Evolutionary conservation across 1,140 invertebrate genomes (phyloP).

Genomic region (Drosophila kurseongensis): DNA sequence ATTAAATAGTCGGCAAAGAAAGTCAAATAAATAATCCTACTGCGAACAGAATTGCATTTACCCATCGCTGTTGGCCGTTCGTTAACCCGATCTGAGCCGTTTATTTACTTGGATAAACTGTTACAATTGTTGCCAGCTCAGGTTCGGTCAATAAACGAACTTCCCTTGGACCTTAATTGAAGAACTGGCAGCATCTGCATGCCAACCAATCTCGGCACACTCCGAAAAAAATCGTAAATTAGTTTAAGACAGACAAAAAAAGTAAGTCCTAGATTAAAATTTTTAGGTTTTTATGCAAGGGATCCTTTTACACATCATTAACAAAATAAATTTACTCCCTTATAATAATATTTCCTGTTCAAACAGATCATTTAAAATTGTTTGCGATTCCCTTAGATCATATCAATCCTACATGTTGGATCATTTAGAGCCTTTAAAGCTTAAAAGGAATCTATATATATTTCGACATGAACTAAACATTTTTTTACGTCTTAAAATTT

Average conservation of each 20-base stretch:
- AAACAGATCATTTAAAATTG: too few species aligned
- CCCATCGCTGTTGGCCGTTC: conserved; percentile 18
- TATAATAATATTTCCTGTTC: too few species aligned
- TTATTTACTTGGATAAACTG: conserved; percentile 53
- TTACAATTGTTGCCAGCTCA: conserved; percentile 46
- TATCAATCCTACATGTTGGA: too few species aligned
- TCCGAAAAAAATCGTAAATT: neutral
- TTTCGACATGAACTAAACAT: too few species aligned
- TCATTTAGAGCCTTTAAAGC: too few species aligned
- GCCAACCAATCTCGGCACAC: conserved; percentile 27
- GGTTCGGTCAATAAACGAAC: conserved; percentile 52
- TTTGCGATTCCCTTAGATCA: too few species aligned
- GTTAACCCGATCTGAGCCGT: conserved; percentile 30
- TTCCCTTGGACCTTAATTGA: conserved; percentile 60
- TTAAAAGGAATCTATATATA: too few species aligned
- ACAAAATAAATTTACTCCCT: too few species aligned
- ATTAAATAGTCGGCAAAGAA: conserved; percentile 15
- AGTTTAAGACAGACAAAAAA: neutral
- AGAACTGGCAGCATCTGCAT: conserved; percentile 28
- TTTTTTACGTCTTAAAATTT: too few species aligned
- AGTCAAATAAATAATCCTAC: conserved; percentile 26
- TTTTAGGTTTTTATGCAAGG: too few species aligned
- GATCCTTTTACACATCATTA: too few species aligned
- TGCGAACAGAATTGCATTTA: conserved; percentile 12
- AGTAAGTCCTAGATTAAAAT: neutral